Conservation (phyloP, 2,888 invertebrate genomes). For the Dryobotodes eremita region DNA sequence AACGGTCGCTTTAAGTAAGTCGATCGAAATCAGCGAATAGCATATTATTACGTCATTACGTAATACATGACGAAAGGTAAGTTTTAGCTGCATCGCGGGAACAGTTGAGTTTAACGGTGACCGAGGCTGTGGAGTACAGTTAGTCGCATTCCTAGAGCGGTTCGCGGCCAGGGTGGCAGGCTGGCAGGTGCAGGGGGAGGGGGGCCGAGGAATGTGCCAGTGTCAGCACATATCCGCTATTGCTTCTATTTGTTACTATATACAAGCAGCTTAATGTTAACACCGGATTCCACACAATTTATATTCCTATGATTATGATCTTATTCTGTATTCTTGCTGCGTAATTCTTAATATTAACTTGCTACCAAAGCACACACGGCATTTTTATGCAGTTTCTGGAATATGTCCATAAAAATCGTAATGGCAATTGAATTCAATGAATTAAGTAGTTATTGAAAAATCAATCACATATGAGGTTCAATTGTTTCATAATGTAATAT, state of each 20-base stretch:
- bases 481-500: slow-evolving; percentile 40
- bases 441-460: slow-evolving; percentile 27
- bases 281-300: slow-evolving; percentile 31
- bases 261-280: slow-evolving; percentile 47
- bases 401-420: slow-evolving; percentile 39
- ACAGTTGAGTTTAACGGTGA: slow-evolving; percentile 85
- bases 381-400: slow-evolving; percentile 38
- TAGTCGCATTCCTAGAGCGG: slow-evolving; percentile 87
- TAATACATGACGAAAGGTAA: slow-evolving; percentile 76
- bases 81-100: slow-evolving; percentile 76
- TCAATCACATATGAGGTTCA: slow-evolving; percentile 31
- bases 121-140: slow-evolving; percentile 86
- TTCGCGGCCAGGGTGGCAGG: slow-evolving; percentile 74
- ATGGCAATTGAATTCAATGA: slow-evolving; percentile 28
- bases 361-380: slow-evolving; percentile 11
- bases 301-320: slow-evolving; percentile 38
- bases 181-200: slow-evolving; percentile 78
- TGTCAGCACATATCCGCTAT: slow-evolving; percentile 73
- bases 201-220: slow-evolving; percentile 72
- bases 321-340: slow-evolving; percentile 33
- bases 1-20: slow-evolving; percentile 53
- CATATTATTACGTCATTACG: slow-evolving; percentile 75
- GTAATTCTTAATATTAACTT: slow-evolving; percentile 6
- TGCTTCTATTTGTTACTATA: slow-evolving; percentile 65
- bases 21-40: slow-evolving; percentile 71